Evolutionary conservation across 1,140 invertebrate genomes (phyloP).

Genomic region (Drosophila carrolli): DNA sequence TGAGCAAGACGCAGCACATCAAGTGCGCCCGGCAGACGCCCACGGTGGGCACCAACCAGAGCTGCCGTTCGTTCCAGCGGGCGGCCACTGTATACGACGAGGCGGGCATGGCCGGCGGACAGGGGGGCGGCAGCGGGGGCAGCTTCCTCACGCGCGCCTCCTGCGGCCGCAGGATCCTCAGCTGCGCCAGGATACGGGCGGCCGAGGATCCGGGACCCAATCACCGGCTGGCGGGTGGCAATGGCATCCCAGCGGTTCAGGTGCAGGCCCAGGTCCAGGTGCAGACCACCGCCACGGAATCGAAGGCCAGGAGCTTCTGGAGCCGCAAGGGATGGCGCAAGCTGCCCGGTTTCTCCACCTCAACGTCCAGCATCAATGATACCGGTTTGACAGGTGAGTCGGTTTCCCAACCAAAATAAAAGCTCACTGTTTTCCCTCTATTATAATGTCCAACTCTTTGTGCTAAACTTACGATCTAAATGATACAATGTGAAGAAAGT

Average conservation of each 20-base stretch:
- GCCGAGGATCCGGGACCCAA: constrained; percentile 80
- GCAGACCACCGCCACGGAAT: constrained; percentile 51
- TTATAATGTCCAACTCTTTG: not conserved
- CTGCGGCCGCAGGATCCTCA: constrained; percentile 69
- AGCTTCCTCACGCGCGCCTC: constrained; percentile 74
- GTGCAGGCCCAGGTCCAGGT: not conserved
- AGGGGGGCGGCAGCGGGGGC: not conserved
- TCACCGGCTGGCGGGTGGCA: constrained; percentile 3
- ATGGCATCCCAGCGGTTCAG: not conserved
- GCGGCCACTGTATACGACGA: constrained; percentile 50
- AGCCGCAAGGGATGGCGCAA: constrained; percentile 92
- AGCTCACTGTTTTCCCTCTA: not conserved
- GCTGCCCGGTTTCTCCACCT: constrained; percentile 88
- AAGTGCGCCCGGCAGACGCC: constrained; percentile 73
- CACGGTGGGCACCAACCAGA: constrained; percentile 60
- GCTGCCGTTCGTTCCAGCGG: constrained; percentile 74
- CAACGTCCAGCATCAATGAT: constrained; percentile 88
- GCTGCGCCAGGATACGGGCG: constrained; percentile 75
- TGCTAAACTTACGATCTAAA: no score
- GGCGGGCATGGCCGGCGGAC: not conserved
- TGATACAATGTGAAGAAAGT: no score
- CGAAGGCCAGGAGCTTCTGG: constrained; percentile 87
- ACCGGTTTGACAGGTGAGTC: constrained; percentile 86
- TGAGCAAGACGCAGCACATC: constrained; percentile 85
- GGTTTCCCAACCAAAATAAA: no score